phyloP scores from a whole-genome alignment of 2,113 vertebrate species.

The Bucco capensis region DNA sequence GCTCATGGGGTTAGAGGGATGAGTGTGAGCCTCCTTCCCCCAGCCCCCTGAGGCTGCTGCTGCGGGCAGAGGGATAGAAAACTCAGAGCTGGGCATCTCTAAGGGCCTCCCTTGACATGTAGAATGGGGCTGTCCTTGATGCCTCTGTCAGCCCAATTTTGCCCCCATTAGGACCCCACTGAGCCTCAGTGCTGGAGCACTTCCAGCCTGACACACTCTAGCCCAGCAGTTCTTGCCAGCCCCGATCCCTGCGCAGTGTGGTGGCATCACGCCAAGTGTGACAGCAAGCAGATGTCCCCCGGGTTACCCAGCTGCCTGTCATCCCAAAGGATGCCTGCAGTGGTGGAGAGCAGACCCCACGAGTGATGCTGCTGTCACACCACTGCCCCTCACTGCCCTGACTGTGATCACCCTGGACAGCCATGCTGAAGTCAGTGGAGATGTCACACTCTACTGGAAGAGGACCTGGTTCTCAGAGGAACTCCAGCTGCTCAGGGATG shows the following conservation, averaged over 20 bases:
- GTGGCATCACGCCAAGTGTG: neutral
- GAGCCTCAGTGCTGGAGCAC: neutral
- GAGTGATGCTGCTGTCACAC: neutral
- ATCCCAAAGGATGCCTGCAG: neutral
- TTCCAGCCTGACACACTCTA: neutral
- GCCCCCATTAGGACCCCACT: neutral
- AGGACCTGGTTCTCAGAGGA: neutral
- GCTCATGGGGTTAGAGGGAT: accelerated
- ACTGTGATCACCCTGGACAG: accelerated
- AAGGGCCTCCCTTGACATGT: neutral
- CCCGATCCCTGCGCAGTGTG: accelerated
- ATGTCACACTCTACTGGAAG: neutral
- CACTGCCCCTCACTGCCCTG: neutral
- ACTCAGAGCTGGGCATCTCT: neutral
- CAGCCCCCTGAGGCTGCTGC: neutral
- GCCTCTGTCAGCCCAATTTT: neutral
- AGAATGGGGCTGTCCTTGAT: neutral
- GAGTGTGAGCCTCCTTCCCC: neutral
- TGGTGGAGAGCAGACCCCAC: accelerated
- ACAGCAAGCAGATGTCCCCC: neutral
- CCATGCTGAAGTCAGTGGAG: neutral
- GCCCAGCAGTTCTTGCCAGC: neutral
- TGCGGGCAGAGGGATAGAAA: neutral
- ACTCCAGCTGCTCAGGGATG: neutral
- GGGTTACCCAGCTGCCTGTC: neutral